These are phyloP conservation scores for Triplophysa siluroides DNA, from an alignment of 2,113 vertebrate genomes.

Conservation along the genomic window DNA sequence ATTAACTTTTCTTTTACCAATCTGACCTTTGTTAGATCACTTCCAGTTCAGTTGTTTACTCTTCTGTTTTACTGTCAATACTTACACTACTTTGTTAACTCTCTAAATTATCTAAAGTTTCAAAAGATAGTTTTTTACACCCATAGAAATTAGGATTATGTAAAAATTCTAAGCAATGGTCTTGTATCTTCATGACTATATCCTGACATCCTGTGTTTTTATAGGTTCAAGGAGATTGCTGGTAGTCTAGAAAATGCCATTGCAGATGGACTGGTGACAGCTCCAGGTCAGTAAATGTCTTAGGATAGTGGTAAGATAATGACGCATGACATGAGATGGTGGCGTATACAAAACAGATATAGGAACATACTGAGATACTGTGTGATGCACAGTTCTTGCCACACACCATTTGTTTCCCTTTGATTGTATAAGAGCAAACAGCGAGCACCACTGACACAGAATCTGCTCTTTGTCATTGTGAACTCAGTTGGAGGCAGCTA, in stretches of 20 bases:
- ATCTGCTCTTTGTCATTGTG: slow-evolving; percentile 21
- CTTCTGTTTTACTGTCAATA: not conserved
- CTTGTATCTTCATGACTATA: not conserved
- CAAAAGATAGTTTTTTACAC: not conserved
- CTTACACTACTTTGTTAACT: not conserved
- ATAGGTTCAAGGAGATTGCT: slow-evolving; percentile 92
- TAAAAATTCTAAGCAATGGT: not conserved
- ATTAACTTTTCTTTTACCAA: not conserved
- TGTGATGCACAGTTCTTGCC: too few relatives aligned
- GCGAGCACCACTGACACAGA: not conserved
- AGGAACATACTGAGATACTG: not conserved
- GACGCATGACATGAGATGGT: too few relatives aligned
- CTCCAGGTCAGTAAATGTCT: slow-evolving; percentile 79
- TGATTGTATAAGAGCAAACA: not conserved
- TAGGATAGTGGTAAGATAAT: too few relatives aligned
- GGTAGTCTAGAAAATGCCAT: slow-evolving; percentile 86
- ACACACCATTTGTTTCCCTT: not conserved
- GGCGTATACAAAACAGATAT: too few relatives aligned
- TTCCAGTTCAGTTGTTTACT: not conserved
- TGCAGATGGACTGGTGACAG: slow-evolving; percentile 78
- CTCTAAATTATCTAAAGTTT: not conserved
- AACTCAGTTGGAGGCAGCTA: slow-evolving; percentile 79
- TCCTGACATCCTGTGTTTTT: slow-evolving; percentile 41
- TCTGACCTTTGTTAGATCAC: slow-evolving; percentile 3
- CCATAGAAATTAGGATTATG: not conserved